A percentile compares a stretch with the other conserved stretches of the same genome.
These are phyloP conservation scores for Protobothrops flavoviridis DNA, from an alignment of 2,113 vertebrate species.

Conservation along the genomic window DNA sequence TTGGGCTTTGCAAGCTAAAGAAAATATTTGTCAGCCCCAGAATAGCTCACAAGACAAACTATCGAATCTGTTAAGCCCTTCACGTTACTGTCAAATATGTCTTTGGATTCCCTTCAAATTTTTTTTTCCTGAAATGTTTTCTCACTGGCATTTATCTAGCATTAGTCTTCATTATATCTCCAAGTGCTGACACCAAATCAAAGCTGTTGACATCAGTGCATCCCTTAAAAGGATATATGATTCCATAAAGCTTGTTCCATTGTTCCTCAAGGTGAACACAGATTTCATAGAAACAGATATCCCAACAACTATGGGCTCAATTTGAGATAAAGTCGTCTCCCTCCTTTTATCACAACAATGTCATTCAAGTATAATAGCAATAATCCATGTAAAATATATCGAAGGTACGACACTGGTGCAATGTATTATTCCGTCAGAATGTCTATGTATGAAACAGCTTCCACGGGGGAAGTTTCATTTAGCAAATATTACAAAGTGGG, in stretches of 20 bases:
- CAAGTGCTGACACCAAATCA: slow-evolving; percentile 56
- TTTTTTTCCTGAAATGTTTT: slow-evolving; percentile 52
- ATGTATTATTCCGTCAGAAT: neutral
- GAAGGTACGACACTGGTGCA: neutral
- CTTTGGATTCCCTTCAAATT: slow-evolving; percentile 44
- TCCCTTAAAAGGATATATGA: slow-evolving; percentile 53
- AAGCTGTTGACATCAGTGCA: slow-evolving; percentile 37
- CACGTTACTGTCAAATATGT: slow-evolving; percentile 16
- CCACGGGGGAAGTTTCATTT: neutral
- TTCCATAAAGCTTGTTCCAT: slow-evolving; percentile 47
- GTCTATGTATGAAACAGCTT: neutral
- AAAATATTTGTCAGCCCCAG: neutral
- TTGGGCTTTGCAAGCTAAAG: neutral
- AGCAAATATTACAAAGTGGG: neutral
- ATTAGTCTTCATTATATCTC: slow-evolving; percentile 63
- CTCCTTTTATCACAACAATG: slow-evolving; percentile 14
- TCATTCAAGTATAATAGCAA: slow-evolving; percentile 19
- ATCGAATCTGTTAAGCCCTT: slow-evolving; percentile 22
- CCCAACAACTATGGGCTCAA: slow-evolving; percentile 37
- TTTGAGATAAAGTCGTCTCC: slow-evolving; percentile 32
- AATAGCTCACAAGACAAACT: slow-evolving; percentile 32
- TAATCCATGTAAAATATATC: slow-evolving; percentile 16
- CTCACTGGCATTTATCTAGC: slow-evolving; percentile 53
- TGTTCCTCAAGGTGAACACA: slow-evolving; percentile 58
- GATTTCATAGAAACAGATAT: slow-evolving; percentile 39